Evolutionary conservation across 2,888 invertebrate genomes (phyloP), one percentile per base, ranked within the genome.

Genomic region (Sesamia inferens): DNA sequence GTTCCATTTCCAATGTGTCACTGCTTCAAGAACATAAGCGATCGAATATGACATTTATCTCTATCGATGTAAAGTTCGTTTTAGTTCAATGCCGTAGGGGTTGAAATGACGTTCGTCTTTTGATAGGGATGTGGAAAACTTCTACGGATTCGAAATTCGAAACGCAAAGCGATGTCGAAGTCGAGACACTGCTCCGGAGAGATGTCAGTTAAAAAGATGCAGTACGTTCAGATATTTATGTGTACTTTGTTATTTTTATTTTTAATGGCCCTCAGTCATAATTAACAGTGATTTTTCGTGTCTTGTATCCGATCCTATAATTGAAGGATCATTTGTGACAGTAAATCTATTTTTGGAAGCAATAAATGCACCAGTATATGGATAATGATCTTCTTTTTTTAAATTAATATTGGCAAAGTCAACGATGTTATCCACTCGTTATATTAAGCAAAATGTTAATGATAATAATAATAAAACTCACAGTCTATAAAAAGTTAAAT

Each of bases 91-190:
- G 71, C 68, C 39, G 74, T 72, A 79, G 66, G 42, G 76, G 83
- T 81, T 81, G 78, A 81, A 88, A 85, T 78, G 89, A 85, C 89
- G 79, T 92, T 92, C 85, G 87, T 79, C 82, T 88, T 88, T 86
- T 83, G 78, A 84, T 88, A 84, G 69, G 82, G 82, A 89, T 84
- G 89, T 91, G 87, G 87, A 88, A 90, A 92, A 92, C 87, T 90
- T 93, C 92, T 91, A 93, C 91, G 92, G 92, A 91, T 91, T 90
- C 90, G 91, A 93, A 92, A 93, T 93, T 91, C 90, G 90, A 93
- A 92, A 94, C 92, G 92, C 90, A 92, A 91, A 93, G 91, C 91
- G 90, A 90, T 92, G 92, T 91, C 90, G 88, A 89, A 88, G 88
- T 87, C 87, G 87, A 87, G 89, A 89, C 86, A 89, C 62, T 76